Base-by-base conservation (phyloP, 1,140 invertebrate species). In the Tyrophagus putrescentiae region DNA sequence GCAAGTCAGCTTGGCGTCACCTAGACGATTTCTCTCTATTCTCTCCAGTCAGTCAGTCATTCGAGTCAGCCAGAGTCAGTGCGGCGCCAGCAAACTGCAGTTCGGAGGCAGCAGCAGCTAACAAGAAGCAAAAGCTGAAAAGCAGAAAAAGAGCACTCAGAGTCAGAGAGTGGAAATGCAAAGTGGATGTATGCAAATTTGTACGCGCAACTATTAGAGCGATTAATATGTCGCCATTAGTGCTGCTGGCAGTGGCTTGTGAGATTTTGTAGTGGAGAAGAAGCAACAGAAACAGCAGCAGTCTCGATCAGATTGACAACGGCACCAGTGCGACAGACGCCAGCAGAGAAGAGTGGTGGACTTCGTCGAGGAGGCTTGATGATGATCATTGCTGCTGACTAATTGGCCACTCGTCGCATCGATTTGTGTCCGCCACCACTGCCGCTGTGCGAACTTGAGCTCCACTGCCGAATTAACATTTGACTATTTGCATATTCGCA, bases 71-170 rank as follows among this genome's bases (percentile, higher is more conserved):
- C n/a, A n/a, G n/a, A n/a, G n/a, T n/a, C n/a, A n/a, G n/a, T n/a
- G n/a, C n/a, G n/a, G n/a, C n/a, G n/a, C n/a, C n/a, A n/a, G n/a
- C n/a, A n/a, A n/a, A n/a, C n/a, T 48, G 45, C 45, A 39, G 36
- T 39, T 48, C 31, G 45, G 45, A 7, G 31, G 36, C 36, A 39
- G n/a, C 36, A 39, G 36, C 36, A 48, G n/a, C 45, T 48, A 48
- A 48, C 45, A 48, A 48, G 45, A 21, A 48, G 45, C 45, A 18
- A 48, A 48, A n/a, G n/a, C n/a, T n/a, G n/a, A n/a, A n/a, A n/a
- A n/a, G n/a, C n/a, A n/a, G n/a, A n/a, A n/a, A n/a, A n/a, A n/a
- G n/a, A n/a, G n/a, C n/a, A n/a, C n/a, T n/a, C n/a, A n/a, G n/a
- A n/a, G n/a, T n/a, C n/a, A n/a, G n/a, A n/a, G n/a, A n/a, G n/a